phyloP scores from a whole-genome alignment of 2,113 vertebrate genomes.

The Seriola rivoliana region DNA sequence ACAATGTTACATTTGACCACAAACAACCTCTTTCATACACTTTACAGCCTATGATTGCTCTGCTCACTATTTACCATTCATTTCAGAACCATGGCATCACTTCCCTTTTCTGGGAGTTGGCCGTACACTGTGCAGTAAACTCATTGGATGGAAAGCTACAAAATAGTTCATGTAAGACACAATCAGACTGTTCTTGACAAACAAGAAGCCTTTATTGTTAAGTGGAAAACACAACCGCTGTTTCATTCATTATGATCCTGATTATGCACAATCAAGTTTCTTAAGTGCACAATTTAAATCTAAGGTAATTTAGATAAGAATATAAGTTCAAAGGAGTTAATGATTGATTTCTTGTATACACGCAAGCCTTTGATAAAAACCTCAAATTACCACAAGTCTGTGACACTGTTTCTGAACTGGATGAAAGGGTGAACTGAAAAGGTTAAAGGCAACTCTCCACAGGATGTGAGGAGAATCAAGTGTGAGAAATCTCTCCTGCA shows the following conservation, averaged over 20 bases:
- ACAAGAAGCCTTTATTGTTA: slow-evolving; percentile 87
- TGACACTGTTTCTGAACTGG: slow-evolving; percentile 89
- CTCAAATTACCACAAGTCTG: slow-evolving; percentile 88
- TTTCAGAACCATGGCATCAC: neutral
- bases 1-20: neutral
- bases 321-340: slow-evolving; percentile 78
- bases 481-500: slow-evolving; percentile 89
- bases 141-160: neutral
- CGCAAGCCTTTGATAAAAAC: slow-evolving; percentile 78
- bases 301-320: slow-evolving; percentile 80
- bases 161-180: slow-evolving; percentile 22
- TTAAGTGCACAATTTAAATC: slow-evolving; percentile 82
- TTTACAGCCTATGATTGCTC: neutral
- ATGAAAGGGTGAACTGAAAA: slow-evolving; percentile 89
- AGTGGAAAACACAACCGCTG: slow-evolving; percentile 82
- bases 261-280: slow-evolving; percentile 83
- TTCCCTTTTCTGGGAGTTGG: neutral
- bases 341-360: slow-evolving; percentile 79
- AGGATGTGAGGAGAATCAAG: slow-evolving; percentile 84
- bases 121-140: neutral
- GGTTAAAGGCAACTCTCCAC: slow-evolving; percentile 71
- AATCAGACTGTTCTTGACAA: slow-evolving; percentile 75
- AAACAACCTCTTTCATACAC: neutral
- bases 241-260: slow-evolving; percentile 81
- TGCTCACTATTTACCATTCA: neutral